Evolutionary conservation across 2,113 vertebrate species (phyloP), one percentile per base, ranked within the genome.

Genomic region (Catharus minimus): DNA sequence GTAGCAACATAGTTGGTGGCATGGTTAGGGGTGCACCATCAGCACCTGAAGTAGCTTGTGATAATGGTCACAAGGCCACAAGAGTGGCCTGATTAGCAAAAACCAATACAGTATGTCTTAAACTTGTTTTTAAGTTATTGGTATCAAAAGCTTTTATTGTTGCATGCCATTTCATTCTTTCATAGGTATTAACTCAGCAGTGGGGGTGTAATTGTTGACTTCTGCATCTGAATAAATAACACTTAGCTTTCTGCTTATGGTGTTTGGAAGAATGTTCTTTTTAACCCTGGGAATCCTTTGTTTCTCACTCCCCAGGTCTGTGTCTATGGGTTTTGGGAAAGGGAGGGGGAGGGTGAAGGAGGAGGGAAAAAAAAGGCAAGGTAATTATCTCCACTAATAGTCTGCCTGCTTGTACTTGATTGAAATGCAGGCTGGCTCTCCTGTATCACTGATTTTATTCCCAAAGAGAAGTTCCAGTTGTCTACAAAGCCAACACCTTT

Each of bases 401-500:
- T 79, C 88, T 90, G 78, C 91, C 75, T 95, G 82, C 94, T 91
- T 94, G 75, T 64, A 38, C 72, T 93, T 95, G 95, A 97, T 94
- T 97, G 96, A 97, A 97, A 97, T 96, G 94, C 93, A 95, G 26
- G 36, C 62, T 68, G 30, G 68, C 78, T 94, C 73, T 80, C 67
- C 78, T 62, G 82, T 61, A 92, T 79, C 50, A 87, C 76, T 96
- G 95, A 86, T 86, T 89, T 93, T 92, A 93, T 89, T 96, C 96
- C 96, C 96, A 96, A 88, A 88, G 95, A 96, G 94, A 88, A 94
- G 95, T 96, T 96, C 88, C 94, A 82, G 86, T 96, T 96, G 93
- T 94, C 96, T 94, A 72, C 89, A 90, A 96, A 97, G 96, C 93
- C 94, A 96, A 78, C 96, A 97, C 96, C 97, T 97, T 96, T 95